Percentiles rank a stretch among this genome's conserved stretches.
Evolutionary conservation across 2,797 vertebrate species (phyloP).

Genomic region (Loris lydekkerianus): DNA sequence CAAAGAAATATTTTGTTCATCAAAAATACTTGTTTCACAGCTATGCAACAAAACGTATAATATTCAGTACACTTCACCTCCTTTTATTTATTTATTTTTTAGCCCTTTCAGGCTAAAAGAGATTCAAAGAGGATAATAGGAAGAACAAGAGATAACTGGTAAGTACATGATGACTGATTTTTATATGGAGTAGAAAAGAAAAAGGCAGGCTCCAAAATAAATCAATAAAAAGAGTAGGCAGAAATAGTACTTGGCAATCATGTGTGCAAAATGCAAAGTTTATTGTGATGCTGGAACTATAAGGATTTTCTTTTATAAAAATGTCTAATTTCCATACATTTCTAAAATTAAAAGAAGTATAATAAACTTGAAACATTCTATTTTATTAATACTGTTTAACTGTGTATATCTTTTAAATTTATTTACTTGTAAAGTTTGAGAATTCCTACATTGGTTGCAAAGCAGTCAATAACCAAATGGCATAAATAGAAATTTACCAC

Average conservation of each 20-base stretch:
- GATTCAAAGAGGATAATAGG: neutral
- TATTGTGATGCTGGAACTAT: neutral
- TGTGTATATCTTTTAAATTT: neutral
- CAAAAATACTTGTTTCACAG: neutral
- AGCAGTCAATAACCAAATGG: neutral
- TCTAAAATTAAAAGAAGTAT: constrained; percentile 23
- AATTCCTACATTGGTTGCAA: constrained; percentile 13
- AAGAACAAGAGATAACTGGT: neutral
- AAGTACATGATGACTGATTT: constrained; percentile 8
- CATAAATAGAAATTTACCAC: neutral
- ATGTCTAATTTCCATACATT: neutral
- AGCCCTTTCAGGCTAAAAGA: neutral
- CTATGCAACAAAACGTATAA: neutral
- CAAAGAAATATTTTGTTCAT: neutral
- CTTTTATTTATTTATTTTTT: neutral
- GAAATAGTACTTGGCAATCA: neutral
- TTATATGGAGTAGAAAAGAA: neutral
- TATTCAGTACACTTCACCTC: neutral
- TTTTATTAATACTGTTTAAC: neutral
- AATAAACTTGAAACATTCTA: neutral
- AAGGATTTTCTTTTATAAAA: constrained; percentile 48
- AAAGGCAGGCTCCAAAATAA: neutral
- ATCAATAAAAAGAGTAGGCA: neutral
- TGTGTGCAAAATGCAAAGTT: neutral
- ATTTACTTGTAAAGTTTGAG: neutral